These are phyloP conservation scores for Reinhardtius hippoglossoides DNA, from an alignment of 2,113 vertebrate genomes.

Conservation along the genomic window DNA sequence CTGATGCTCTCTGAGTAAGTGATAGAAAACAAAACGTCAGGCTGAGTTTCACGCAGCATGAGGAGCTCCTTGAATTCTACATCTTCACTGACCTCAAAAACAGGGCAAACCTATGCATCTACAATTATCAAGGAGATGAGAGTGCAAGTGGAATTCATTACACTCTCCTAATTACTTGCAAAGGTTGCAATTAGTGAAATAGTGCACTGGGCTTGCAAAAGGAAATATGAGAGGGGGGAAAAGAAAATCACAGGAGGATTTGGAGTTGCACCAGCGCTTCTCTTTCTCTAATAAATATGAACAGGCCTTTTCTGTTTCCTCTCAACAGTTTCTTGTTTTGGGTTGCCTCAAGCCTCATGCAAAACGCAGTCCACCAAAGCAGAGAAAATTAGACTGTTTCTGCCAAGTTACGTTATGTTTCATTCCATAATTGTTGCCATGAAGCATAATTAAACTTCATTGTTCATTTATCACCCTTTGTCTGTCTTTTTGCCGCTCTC, in stretches of 20 bases:
- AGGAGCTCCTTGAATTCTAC: constrained; percentile 14
- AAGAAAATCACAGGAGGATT: constrained; percentile 28
- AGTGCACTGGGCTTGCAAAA: constrained; percentile 11
- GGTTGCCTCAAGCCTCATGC: constrained; percentile 38
- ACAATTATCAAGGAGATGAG: constrained; percentile 53
- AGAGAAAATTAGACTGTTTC: constrained; percentile 69
- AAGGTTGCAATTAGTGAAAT: constrained; percentile 55
- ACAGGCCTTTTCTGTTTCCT: constrained; percentile 43
- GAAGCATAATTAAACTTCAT: constrained; percentile 79
- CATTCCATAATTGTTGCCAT: constrained; percentile 75
- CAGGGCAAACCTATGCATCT: constrained; percentile 11
- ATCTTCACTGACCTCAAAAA: constrained; percentile 23
- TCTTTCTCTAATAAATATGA: constrained; percentile 50
- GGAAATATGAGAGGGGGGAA: constrained; percentile 22
- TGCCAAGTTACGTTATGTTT: constrained; percentile 75
- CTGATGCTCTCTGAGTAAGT: constrained; percentile 28
- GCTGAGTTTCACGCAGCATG: constrained; percentile 9
- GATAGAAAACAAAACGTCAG: constrained; percentile 50
- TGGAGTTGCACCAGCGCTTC: constrained; percentile 21
- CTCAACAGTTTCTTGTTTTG: constrained; percentile 56
- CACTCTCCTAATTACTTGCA: constrained; percentile 49
- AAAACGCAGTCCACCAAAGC: constrained; percentile 53
- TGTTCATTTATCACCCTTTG: constrained; percentile 66
- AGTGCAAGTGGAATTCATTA: constrained; percentile 62
- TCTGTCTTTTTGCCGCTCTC: constrained; percentile 37